These are phyloP conservation scores for Macrophya alboannulata DNA, from an alignment of 2,888 invertebrate genomes.

Conservation along the genomic window DNA sequence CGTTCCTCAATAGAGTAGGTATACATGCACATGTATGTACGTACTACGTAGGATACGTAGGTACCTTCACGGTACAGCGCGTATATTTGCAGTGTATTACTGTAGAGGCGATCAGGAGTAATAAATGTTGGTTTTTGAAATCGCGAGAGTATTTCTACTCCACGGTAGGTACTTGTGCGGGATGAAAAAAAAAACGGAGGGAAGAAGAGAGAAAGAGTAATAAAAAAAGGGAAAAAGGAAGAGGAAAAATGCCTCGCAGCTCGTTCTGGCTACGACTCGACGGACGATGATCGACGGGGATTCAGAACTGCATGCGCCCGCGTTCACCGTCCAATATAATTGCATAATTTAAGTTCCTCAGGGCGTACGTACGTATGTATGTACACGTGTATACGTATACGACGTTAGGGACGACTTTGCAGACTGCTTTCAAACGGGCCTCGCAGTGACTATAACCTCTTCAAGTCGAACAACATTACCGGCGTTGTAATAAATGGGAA, in stretches of 20 bases:
- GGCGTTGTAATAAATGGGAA: slow-evolving; percentile 69
- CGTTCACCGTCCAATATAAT: slow-evolving; percentile 27
- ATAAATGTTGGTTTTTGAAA: neutral
- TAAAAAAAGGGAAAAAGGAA: neutral
- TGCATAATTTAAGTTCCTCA: slow-evolving; percentile 48
- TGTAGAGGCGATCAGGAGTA: neutral
- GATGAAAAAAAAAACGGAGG: neutral
- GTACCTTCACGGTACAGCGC: neutral
- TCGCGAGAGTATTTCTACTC: neutral
- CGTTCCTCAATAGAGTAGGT: neutral
- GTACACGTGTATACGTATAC: neutral
- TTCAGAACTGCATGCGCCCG: neutral
- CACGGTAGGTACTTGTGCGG: neutral
- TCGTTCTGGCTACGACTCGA: neutral
- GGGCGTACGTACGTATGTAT: neutral
- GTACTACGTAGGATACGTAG: too few relatives aligned
- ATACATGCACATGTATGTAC: neutral
- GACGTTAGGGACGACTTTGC: slow-evolving; percentile 26
- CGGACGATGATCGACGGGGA: slow-evolving; percentile 39
- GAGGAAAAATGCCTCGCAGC: slow-evolving; percentile 2
- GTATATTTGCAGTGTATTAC: neutral
- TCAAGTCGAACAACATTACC: slow-evolving; percentile 70
- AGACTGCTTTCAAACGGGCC: neutral
- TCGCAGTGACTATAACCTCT: slow-evolving; percentile 62
- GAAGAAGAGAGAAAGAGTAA: neutral